phyloP scores from a whole-genome alignment of 1,140 invertebrate genomes.

The Panagrolaimus sp. region DNA sequence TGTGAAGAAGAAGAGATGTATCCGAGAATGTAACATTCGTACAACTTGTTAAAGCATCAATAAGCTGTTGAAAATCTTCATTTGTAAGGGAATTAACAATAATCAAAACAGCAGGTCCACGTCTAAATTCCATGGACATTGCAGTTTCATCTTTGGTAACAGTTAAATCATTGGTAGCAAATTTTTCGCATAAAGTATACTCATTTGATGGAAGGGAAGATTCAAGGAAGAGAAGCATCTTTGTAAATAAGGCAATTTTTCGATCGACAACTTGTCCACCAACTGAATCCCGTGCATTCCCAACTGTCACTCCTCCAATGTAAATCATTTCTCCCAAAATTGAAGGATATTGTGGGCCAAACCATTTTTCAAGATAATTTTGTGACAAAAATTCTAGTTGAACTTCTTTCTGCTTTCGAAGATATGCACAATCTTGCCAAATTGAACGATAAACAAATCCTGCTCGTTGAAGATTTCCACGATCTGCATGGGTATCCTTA shows the following conservation, averaged over 20 bases:
- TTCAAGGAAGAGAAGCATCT: conserved; percentile 6
- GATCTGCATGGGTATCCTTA: conserved; percentile 83
- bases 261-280: conserved; percentile 7
- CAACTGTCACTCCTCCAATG: conserved; percentile 72
- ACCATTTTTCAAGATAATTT: conserved; percentile 70
- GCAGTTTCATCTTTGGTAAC: neutral
- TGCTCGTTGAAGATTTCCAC: conserved; percentile 89
- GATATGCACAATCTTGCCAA: conserved; percentile 76
- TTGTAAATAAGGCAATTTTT: conserved; percentile 16
- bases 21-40: neutral
- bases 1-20: neutral
- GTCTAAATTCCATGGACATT: conserved; percentile 1
- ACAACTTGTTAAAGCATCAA: conserved; percentile 11
- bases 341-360: conserved; percentile 60
- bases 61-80: conserved; percentile 18
- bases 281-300: conserved; percentile 67
- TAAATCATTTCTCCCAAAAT: conserved; percentile 63
- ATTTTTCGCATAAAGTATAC: neutral
- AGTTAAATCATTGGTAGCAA: neutral
- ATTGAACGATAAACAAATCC: conserved; percentile 89
- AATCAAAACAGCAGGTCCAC: neutral
- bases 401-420: conserved; percentile 86
- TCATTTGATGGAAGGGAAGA: neutral
- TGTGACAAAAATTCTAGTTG: conserved; percentile 87
- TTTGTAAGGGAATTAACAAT: conserved; percentile 16